Conservation (phyloP, 1,140 invertebrate species). For the Saccostrea echinata region DNA sequence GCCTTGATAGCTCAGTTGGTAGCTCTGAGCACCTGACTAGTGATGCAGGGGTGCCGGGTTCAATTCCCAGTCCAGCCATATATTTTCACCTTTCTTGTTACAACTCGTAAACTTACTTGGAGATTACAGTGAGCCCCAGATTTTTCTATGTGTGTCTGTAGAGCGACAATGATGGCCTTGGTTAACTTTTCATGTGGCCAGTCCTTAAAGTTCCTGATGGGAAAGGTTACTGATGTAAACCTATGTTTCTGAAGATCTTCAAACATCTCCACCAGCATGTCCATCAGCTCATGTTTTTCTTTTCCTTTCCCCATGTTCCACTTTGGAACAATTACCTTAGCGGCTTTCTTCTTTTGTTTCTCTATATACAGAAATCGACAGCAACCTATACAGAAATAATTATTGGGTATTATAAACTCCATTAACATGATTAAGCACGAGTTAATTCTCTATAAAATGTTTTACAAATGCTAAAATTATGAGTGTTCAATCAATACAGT, state of each 20-base stretch:
- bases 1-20: too few relatives aligned
- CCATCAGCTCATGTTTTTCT: background rate
- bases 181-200: slow-evolving; percentile 15
- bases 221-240: background rate
- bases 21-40: too few relatives aligned
- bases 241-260: slow-evolving; percentile 12
- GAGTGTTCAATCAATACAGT: background rate
- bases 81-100: too few relatives aligned
- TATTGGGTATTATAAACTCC: background rate
- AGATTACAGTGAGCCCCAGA: background rate
- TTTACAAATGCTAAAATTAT: background rate
- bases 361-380: background rate
- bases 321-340: background rate
- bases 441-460: background rate
- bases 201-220: background rate
- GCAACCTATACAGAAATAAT: background rate
- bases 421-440: background rate
- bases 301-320: background rate
- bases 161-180: slow-evolving; percentile 3
- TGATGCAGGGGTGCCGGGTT: too few relatives aligned
- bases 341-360: background rate
- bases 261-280: slow-evolving; percentile 33
- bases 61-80: too few relatives aligned
- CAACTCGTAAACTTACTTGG: background rate
- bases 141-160: background rate